A percentile compares a stretch with the other conserved stretches of the same genome.
Conservation (phyloP, 2,113 vertebrate genomes). For the human region GRCh38 chr4:65345501-65346000, state of each 20-base stretch:
- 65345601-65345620: neutral
- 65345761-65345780: too few relatives aligned
- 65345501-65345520: neutral
- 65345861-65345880: too few relatives aligned
- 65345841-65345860: too few relatives aligned
- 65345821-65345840: too few relatives aligned
- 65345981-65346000: too few relatives aligned
- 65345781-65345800: too few relatives aligned
- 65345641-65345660: neutral
- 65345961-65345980: too few relatives aligned
- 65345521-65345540: fast-evolving
- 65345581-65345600: fast-evolving
- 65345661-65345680: neutral
- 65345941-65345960: too few relatives aligned
- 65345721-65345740: neutral
- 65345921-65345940: too few relatives aligned
- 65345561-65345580: fast-evolving
- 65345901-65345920: too few relatives aligned
- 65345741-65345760: neutral
- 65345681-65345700: neutral
- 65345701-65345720: fast-evolving
- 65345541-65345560: neutral
- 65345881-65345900: too few relatives aligned
- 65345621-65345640: neutral
- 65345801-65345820: too few relatives aligned